Base-by-base conservation (phyloP, 1,140 invertebrate species). In the Anagrus nilaparvatae region DNA sequence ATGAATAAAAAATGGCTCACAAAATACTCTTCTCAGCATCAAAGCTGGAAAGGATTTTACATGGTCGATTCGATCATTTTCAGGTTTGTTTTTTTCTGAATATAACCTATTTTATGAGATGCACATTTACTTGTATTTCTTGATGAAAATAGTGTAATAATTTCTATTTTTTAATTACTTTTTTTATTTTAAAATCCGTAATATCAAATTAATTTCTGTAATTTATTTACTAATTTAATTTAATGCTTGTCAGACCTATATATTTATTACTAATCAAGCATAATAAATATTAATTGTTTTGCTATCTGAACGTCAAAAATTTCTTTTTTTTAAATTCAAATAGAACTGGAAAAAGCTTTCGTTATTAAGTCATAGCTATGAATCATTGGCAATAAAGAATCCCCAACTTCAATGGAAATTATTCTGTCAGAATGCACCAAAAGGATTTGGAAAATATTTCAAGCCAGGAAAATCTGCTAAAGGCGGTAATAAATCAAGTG, bases 381-480 rank as follows among this genome's bases (percentile, higher is more conserved):
- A 40, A 6, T 24, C 51, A 18, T 54, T 57, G 6, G 52, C 50
- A 20, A 46, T 75, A 33, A 61, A 67, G 47, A 53, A 54, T 19
- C 47, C 76, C 10, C 56, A 74, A 45, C 60, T 70, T 21, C 67
- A 78, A 43, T 76, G 72, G 64, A 65, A 56, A 44, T 47, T 70
- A 36, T 76, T 82, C 48, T 79, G 76, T 55, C 73, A 83, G 47
- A 79, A 82, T 52, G 78, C 82, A 7, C 85, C 88, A 0, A 91
- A 92, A 72, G 89, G 89, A 14, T 94, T 93, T 65, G 90, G 91
- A 63, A 93, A 93, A 54, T 94, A 83, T 63, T 93, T 87, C 53
- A 77, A 81, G 59, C 75, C 75, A 38, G 69, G 73, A 33, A 24
- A 30, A 1, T 27, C 29, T 33, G 40, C 48, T 25, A 47, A 71